Evolutionary conservation across 2,888 invertebrate species (phyloP).

Genomic region (Argyresthia albistria): DNA sequence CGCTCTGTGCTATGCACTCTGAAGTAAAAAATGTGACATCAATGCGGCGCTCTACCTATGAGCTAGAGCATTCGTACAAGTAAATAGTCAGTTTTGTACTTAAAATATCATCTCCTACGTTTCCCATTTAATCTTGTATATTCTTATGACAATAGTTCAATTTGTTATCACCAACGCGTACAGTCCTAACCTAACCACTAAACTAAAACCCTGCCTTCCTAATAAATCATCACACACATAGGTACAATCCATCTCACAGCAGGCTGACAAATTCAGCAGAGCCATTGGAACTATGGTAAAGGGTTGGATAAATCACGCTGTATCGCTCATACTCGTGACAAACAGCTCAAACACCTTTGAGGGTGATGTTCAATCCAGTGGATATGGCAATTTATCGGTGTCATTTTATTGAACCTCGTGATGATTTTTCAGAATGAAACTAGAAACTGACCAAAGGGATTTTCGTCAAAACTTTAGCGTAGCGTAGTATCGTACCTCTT

Average conservation of each 20-base stretch:
- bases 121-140: too few relatives aligned
- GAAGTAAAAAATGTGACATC: too few relatives aligned
- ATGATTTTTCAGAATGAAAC: background rate
- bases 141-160: too few relatives aligned
- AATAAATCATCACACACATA: slow-evolving; percentile 41
- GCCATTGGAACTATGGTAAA: slow-evolving; percentile 21
- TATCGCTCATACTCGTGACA: slow-evolving; percentile 20
- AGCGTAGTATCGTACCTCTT: too few relatives aligned
- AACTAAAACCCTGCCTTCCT: background rate
- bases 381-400: background rate
- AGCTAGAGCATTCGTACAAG: too few relatives aligned
- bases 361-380: background rate
- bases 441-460: background rate
- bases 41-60: too few relatives aligned
- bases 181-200: too few relatives aligned
- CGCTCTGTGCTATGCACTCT: too few relatives aligned
- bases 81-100: too few relatives aligned
- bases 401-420: background rate
- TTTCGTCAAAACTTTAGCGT: background rate
- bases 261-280: slow-evolving; percentile 42
- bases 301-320: slow-evolving; percentile 37
- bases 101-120: too few relatives aligned
- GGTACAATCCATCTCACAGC: slow-evolving; percentile 39
- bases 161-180: too few relatives aligned
- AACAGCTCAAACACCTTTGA: slow-evolving; percentile 1